These are phyloP conservation scores for Merluccius polli DNA, from an alignment of 2,797 vertebrate genomes.

Conservation along the genomic window DNA sequence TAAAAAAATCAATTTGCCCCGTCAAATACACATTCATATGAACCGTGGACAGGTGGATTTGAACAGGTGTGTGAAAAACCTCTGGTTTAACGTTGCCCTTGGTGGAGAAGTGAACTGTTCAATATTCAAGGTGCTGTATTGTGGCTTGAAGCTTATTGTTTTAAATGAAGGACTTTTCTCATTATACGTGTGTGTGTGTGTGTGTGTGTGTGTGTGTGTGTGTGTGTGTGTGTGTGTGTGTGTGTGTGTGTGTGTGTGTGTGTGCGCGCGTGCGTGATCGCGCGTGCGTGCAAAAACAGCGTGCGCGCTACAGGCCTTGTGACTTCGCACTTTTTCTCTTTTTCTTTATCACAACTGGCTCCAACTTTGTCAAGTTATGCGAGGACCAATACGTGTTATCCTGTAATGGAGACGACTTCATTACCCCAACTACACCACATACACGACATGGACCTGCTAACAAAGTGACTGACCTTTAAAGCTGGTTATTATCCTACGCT, in stretches of 20 bases:
- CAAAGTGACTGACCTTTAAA: background rate
- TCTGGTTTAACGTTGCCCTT: background rate
- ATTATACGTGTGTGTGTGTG: background rate
- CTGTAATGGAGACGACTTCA: background rate
- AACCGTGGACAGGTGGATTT: background rate
- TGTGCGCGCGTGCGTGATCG: background rate
- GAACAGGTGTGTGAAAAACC: background rate
- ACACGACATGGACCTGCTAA: background rate
- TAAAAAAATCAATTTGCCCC: background rate
- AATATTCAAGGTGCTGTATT: background rate
- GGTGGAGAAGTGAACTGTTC: background rate
- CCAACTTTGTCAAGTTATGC: background rate
- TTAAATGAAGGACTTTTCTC: background rate
- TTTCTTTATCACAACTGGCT: background rate
- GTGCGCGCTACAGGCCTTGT: background rate
- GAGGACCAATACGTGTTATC: background rate
- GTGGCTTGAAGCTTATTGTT: background rate
- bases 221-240: conserved; percentile 1
- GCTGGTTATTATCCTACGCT: background rate
- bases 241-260: background rate
- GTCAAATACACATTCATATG: background rate
- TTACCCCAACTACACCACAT: background rate
- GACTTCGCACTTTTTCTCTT: background rate
- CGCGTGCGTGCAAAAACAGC: no score
- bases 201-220: conserved; percentile 4